Percentiles rank a stretch among this genome's conserved stretches.
phyloP scores from a whole-genome alignment of 1,140 invertebrate species.

The Drosophila orena region DNA sequence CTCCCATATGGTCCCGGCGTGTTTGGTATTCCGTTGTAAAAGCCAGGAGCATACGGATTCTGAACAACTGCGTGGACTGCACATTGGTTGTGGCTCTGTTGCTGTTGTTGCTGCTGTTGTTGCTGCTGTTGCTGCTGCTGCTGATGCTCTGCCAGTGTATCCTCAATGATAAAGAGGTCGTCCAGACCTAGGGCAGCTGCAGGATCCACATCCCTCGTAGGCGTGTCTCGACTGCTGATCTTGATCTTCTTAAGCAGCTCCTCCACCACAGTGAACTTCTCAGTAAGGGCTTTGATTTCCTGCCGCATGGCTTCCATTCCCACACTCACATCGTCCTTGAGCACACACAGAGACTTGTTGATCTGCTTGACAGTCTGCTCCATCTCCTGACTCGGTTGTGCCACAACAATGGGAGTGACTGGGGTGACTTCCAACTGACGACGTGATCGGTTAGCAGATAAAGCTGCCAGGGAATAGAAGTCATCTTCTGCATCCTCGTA shows the following conservation, averaged over 20 bases:
- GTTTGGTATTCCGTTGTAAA: constrained; percentile 25
- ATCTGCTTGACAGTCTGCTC: constrained; percentile 85
- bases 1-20: constrained; percentile 32
- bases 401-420: not conserved
- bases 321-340: constrained; percentile 87
- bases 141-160: constrained; percentile 80
- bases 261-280: constrained; percentile 87
- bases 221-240: constrained; percentile 42
- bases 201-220: constrained; percentile 78
- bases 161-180: constrained; percentile 88
- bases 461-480: constrained; percentile 42
- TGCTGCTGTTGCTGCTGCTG: too few relatives aligned
- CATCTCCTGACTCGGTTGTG: constrained; percentile 34
- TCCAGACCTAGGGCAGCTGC: constrained; percentile 79
- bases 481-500: constrained; percentile 81
- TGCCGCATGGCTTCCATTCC: constrained; percentile 87
- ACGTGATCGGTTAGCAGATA: constrained; percentile 38
- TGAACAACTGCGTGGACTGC: constrained; percentile 19
- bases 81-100: constrained; percentile 10
- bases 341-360: constrained; percentile 85
- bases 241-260: constrained; percentile 85
- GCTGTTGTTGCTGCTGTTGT: constrained; percentile 28
- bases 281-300: constrained; percentile 88
- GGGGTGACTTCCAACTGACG: constrained; percentile 16
- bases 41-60: constrained; percentile 8